Conservation (phyloP, 1,140 invertebrate species). For the Mycetomoellerius zeteki region DNA sequence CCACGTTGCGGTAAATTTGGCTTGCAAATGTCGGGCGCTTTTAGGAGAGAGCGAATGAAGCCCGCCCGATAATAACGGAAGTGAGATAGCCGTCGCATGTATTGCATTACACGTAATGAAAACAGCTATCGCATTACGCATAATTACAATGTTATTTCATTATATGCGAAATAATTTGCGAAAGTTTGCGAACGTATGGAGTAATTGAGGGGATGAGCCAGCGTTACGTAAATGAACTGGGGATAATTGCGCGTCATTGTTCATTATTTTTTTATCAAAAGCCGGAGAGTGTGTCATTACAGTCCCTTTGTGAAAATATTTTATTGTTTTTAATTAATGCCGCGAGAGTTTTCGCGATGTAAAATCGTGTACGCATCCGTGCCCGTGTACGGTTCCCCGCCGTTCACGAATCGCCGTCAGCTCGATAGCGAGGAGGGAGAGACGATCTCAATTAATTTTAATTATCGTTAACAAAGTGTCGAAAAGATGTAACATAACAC, state of each 20-base stretch:
- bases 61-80: slow-evolving; percentile 52
- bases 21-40: slow-evolving; percentile 52
- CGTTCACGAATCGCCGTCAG: slow-evolving; percentile 7
- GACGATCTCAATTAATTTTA: slow-evolving; percentile 61
- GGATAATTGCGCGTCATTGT: slow-evolving; percentile 61
- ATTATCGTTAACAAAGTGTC: slow-evolving; percentile 62
- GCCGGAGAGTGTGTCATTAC: slow-evolving; percentile 38
- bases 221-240: slow-evolving; percentile 56
- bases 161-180: slow-evolving; percentile 64
- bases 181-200: slow-evolving; percentile 46
- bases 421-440: slow-evolving; percentile 15
- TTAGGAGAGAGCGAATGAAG: slow-evolving; percentile 44
- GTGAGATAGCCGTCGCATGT: slow-evolving; percentile 59
- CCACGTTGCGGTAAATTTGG: slow-evolving; percentile 53
- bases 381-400: not conserved
- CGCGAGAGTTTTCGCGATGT: slow-evolving; percentile 12
- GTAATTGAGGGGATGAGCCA: slow-evolving; percentile 45
- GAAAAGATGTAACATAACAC: slow-evolving; percentile 56
- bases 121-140: slow-evolving; percentile 64
- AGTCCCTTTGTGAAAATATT: slow-evolving; percentile 53
- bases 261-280: slow-evolving; percentile 57
- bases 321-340: slow-evolving; percentile 63
- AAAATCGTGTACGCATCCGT: not conserved
- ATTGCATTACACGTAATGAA: slow-evolving; percentile 64
- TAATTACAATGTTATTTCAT: slow-evolving; percentile 66